Evolutionary conservation across 1,140 invertebrate genomes (phyloP).

Genomic region (Hestina assimilis): DNA sequence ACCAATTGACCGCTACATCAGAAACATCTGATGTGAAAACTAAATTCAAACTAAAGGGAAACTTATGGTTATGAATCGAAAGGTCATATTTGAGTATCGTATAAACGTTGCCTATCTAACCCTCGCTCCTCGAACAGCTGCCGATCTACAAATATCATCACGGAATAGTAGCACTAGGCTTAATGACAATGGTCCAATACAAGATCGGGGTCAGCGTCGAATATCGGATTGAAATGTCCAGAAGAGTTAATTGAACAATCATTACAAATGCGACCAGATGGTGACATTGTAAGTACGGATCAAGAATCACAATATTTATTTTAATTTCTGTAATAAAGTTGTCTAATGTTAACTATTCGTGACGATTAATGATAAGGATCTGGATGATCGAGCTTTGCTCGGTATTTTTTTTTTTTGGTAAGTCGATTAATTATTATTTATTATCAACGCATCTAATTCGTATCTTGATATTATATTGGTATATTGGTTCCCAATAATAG

Average conservation of each 20-base stretch:
- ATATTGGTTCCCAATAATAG: too few species aligned
- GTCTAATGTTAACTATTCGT: too few species aligned
- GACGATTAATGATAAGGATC: too few species aligned
- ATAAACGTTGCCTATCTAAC: conserved; percentile 35
- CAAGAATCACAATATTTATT: too few species aligned
- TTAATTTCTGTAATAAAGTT: too few species aligned
- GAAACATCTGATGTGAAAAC: conserved; percentile 31
- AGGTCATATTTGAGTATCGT: conserved; percentile 20
- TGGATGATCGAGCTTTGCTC: too few species aligned
- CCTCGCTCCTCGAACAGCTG: conserved; percentile 51
- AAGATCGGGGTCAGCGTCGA: conserved; percentile 30
- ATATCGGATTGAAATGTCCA: conserved; percentile 22
- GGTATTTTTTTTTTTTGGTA: too few species aligned
- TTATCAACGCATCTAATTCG: too few species aligned
- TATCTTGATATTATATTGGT: too few species aligned
- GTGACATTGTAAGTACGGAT: neutral
- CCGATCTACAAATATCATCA: conserved; percentile 41
- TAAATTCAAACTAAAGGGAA: conserved; percentile 24
- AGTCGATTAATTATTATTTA: too few species aligned
- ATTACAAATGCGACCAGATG: conserved; percentile 8
- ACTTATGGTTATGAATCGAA: conserved; percentile 26
- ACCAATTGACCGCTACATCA: conserved; percentile 37
- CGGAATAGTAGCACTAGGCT: conserved; percentile 47
- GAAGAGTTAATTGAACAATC: conserved; percentile 19
- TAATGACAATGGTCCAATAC: conserved; percentile 61